Evolutionary conservation across 1,140 invertebrate genomes (phyloP).

Genomic region (Ips typographus): DNA sequence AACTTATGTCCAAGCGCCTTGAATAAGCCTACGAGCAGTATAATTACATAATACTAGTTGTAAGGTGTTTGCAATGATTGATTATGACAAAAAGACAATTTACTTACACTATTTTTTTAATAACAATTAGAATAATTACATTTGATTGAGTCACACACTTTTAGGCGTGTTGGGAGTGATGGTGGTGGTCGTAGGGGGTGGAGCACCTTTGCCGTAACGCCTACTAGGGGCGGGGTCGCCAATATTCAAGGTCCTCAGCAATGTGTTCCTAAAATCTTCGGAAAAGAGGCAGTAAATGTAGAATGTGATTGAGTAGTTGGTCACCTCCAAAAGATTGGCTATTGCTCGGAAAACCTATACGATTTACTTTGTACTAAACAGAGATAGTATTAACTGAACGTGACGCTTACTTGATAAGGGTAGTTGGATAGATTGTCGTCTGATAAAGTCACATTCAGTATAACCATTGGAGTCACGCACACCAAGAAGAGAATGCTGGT

Average conservation of each 20-base stretch:
- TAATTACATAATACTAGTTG: too few species aligned
- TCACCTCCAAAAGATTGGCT: slow-evolving; percentile 72
- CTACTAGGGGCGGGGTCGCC: slow-evolving; percentile 52
- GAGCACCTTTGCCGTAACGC: slow-evolving; percentile 42
- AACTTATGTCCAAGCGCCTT: too few species aligned
- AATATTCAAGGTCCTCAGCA: slow-evolving; percentile 66
- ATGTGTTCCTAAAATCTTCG: slow-evolving; percentile 71
- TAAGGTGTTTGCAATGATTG: too few species aligned
- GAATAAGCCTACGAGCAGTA: too few species aligned
- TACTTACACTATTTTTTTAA: too few species aligned
- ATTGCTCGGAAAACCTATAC: slow-evolving; percentile 71
- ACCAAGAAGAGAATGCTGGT: slow-evolving; percentile 74
- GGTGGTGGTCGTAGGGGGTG: slow-evolving; percentile 49
- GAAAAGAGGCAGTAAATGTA: slow-evolving; percentile 79
- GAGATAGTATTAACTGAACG: background rate
- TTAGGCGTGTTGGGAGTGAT: slow-evolving; percentile 49
- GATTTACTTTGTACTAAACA: slow-evolving; percentile 11
- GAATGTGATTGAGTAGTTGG: slow-evolving; percentile 77
- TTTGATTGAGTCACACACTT: slow-evolving; percentile 42
- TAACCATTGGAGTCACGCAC: slow-evolving; percentile 75
- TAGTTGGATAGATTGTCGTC: slow-evolving; percentile 63
- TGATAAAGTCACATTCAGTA: slow-evolving; percentile 69
- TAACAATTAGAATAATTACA: too few species aligned
- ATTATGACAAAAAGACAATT: too few species aligned
- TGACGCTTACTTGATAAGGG: slow-evolving; percentile 60